A percentile compares a stretch with the other conserved stretches of the same genome.
Evolutionary conservation across 2,113 vertebrate genomes (phyloP).

Genomic region (Ochotona curzoniae): DNA sequence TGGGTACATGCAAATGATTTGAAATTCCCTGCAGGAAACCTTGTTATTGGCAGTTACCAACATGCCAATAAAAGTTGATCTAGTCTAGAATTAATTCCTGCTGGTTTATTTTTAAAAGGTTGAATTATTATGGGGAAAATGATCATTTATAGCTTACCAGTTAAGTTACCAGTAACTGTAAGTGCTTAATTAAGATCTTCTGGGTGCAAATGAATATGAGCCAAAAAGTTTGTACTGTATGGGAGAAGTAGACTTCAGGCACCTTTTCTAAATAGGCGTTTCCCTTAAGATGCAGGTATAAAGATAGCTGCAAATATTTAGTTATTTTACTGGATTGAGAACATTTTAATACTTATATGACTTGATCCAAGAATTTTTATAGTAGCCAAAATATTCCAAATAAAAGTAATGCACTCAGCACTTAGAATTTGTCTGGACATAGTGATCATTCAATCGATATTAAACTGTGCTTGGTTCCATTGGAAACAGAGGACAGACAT

Average conservation of each 20-base stretch:
- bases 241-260: not conserved
- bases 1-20: not conserved
- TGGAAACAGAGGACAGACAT: not conserved
- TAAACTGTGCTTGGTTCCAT: not conserved
- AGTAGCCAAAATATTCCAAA: slow-evolving; percentile 19
- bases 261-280: not conserved
- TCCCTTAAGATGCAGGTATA: not conserved
- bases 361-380: slow-evolving; percentile 39
- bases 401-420: not conserved
- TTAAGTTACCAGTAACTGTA: slow-evolving; percentile 8
- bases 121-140: slow-evolving; percentile 39
- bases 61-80: not conserved
- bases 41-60: not conserved
- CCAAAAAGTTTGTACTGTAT: not conserved
- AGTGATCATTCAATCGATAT: not conserved
- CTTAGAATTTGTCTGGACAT: not conserved
- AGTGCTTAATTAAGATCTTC: not conserved
- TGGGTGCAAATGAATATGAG: not conserved
- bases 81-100: slow-evolving; percentile 24
- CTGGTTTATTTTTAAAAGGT: slow-evolving; percentile 10
- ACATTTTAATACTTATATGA: no score
- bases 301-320: slow-evolving; percentile 38
- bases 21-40: not conserved
- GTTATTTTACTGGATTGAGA: slow-evolving; percentile 40
- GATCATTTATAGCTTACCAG: not conserved